Base-by-base conservation (phyloP, 2,888 invertebrate genomes). In the Hoplodrina ambigua region DNA sequence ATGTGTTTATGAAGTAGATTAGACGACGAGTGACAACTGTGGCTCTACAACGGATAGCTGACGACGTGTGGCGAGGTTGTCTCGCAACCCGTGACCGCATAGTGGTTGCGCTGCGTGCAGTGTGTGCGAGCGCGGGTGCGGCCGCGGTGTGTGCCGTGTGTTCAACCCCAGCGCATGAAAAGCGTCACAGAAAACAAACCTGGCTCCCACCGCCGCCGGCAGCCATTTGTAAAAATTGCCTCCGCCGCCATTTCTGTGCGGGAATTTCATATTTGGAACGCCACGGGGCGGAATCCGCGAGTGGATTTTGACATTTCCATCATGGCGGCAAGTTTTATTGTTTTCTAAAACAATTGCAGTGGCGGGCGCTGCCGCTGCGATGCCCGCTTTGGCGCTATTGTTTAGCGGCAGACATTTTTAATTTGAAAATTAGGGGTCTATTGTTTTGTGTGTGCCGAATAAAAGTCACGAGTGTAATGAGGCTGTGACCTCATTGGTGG, bases 191-290 rank as follows among this genome's bases (percentile, higher is more conserved):
- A 89, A 87, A 89, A 90, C 91, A 91, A 89, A 91, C 91, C 89
- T 90, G 88, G 85, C 87, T 87, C 90, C 90, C 90, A 89, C 90
- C 91, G 94, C 90, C 90, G 89, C 90, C 91, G 94, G 94, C 95
- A 93, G 95, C 95, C 95, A 95, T 95, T 95, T 95, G 94, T 94
- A 95, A 95, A 94, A 94, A 94, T 94, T 94, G 92, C 94, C 95
- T 94, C 87, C 92, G 92, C 91, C 95, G 94, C 95, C 95, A 95
- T 94, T 95, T 95, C 90, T 93, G 85, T 91, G 93, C 94, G 94
- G 90, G 93, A 94, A 94, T 94, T 94, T 94, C 94, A 94, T 94
- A 95, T 95, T 94, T 93, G 91, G 90, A 92, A 89, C 94, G 92
- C 92, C 92, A 92, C 94, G 89, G 95, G 95, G 95, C 87, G 92